Conservation (phyloP, 92 coral and sea anemone species). For the Epizoanthus rinbou region DNA sequence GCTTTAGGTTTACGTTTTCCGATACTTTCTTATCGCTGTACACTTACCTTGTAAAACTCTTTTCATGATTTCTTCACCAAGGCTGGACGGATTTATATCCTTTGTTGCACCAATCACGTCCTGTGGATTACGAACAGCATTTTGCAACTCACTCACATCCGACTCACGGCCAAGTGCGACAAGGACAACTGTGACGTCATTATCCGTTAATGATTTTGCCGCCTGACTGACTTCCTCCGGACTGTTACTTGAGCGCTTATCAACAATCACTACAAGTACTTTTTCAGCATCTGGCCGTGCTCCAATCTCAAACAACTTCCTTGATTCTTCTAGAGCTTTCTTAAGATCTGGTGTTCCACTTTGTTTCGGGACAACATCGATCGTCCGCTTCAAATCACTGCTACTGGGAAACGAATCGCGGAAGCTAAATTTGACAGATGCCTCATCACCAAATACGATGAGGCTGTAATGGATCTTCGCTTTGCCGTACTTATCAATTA, state of each 20-base stretch:
- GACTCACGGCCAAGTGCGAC: slow-evolving; percentile 70
- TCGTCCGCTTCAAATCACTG: slow-evolving; percentile 44
- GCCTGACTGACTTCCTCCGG: slow-evolving; percentile 51
- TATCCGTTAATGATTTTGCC: slow-evolving; percentile 51
- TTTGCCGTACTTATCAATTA: slow-evolving; percentile 66
- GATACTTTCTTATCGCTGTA: neutral
- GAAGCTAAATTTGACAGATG: slow-evolving; percentile 57
- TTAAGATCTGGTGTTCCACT: slow-evolving; percentile 54
- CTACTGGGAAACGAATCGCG: slow-evolving; percentile 60
- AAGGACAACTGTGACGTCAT: slow-evolving; percentile 64
- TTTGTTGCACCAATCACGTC: slow-evolving; percentile 52
- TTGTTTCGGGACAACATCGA: slow-evolving; percentile 52
- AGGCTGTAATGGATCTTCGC: slow-evolving; percentile 75
- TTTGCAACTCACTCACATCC: slow-evolving; percentile 49
- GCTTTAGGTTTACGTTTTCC: too few relatives aligned
- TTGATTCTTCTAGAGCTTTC: slow-evolving; percentile 52
- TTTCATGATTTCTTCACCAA: slow-evolving; percentile 62
- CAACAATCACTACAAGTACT: slow-evolving; percentile 63
- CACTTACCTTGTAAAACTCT: slow-evolving; percentile 62
- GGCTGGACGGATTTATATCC: slow-evolving; percentile 47
- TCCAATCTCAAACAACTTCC: slow-evolving; percentile 48
- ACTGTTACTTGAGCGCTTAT: slow-evolving; percentile 52
- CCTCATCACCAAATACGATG: slow-evolving; percentile 71
- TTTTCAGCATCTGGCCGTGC: slow-evolving; percentile 66
- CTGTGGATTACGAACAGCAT: slow-evolving; percentile 49